Conservation (phyloP, 2,113 vertebrate genomes). For the Phoxinus phoxinus region DNA sequence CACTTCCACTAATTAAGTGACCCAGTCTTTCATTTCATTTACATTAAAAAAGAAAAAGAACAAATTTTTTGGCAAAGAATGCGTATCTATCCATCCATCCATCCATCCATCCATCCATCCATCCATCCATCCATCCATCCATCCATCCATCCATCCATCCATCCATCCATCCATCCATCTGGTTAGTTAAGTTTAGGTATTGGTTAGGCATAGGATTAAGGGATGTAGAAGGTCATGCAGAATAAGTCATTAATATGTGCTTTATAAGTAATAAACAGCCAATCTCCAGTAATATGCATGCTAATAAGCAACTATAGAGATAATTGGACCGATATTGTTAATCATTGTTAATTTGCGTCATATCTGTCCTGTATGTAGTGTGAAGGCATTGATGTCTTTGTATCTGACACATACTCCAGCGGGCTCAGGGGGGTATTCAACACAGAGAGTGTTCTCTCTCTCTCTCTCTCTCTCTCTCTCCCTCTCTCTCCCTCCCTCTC, state of each 20-base stretch:
- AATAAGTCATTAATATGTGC: too few species aligned
- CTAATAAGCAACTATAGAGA: too few species aligned
- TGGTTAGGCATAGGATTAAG: too few species aligned
- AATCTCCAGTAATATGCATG: too few species aligned
- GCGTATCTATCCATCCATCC: background rate
- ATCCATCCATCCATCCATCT: too few species aligned
- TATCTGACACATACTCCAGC: background rate
- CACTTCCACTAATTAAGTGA: conserved; percentile 10
- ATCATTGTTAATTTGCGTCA: background rate
- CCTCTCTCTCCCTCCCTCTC: too few species aligned
- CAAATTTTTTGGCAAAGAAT: background rate
- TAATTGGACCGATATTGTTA: background rate
- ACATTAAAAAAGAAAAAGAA: background rate
- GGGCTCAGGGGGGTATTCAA: background rate
- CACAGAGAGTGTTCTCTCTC: background rate
- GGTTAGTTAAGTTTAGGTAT: too few species aligned
- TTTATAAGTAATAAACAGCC: too few species aligned
- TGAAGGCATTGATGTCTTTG: conserved; percentile 2
- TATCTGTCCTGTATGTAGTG: background rate
- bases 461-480: background rate
- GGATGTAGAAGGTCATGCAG: too few species aligned
- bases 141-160: too few species aligned
- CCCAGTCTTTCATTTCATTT: background rate
- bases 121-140: too few species aligned
- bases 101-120: too few species aligned